Conservation (phyloP, 2,888 invertebrate genomes). For the Trichogramma dendrolimi region DNA sequence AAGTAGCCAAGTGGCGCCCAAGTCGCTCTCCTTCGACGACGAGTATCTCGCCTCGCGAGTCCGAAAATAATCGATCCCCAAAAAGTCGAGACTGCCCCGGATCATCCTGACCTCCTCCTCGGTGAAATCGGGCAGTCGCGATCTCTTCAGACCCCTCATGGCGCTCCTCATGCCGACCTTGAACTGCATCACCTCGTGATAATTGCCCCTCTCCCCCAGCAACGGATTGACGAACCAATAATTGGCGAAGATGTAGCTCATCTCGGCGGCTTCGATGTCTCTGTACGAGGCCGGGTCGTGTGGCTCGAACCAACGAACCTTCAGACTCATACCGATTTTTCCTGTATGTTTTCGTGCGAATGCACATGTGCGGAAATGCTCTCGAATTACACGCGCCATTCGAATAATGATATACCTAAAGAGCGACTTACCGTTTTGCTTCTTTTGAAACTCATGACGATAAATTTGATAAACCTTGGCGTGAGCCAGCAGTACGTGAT, state of each 20-base stretch:
- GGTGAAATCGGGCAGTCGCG: slow-evolving; percentile 58
- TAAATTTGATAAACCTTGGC: slow-evolving; percentile 60
- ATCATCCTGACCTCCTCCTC: slow-evolving; percentile 29
- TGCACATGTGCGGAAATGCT: background rate
- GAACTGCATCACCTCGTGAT: slow-evolving; percentile 63
- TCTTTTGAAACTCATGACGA: slow-evolving; percentile 55
- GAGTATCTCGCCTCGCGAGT: slow-evolving; percentile 11
- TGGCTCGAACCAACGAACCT: slow-evolving; percentile 56
- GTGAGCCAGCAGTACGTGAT: slow-evolving; percentile 64
- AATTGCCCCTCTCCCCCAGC: slow-evolving; percentile 61
- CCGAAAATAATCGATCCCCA: slow-evolving; percentile 36
- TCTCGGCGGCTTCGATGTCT: slow-evolving; percentile 57
- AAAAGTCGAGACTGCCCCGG: slow-evolving; percentile 34
- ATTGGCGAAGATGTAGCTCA: slow-evolving; percentile 57
- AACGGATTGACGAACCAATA: slow-evolving; percentile 69
- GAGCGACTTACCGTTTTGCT: slow-evolving; percentile 54
- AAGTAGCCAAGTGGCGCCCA: slow-evolving; percentile 7
- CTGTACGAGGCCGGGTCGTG: slow-evolving; percentile 50
- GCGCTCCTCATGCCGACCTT: slow-evolving; percentile 58
- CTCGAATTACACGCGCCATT: no score
- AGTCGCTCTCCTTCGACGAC: slow-evolving; percentile 17
- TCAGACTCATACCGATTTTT: slow-evolving; percentile 59
- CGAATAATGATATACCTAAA: no score
- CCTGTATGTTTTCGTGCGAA: slow-evolving; percentile 46
- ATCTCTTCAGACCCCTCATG: slow-evolving; percentile 58